Base-by-base conservation (phyloP, 2,888 invertebrate genomes). In the Eugnorisma glareosa region DNA sequence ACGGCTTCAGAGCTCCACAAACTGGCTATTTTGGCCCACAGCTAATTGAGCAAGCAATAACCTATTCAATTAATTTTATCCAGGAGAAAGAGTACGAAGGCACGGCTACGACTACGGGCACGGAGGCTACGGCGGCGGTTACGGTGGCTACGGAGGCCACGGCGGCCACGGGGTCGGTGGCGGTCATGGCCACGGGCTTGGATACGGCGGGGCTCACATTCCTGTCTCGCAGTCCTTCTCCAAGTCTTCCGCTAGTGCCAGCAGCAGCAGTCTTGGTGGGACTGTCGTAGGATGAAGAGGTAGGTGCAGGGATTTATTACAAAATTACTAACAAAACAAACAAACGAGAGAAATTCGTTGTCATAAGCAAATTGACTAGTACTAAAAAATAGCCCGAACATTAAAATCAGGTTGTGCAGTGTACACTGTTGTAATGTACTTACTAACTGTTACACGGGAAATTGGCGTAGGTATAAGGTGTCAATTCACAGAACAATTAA, bases 161-260 rank as follows among this genome's bases (percentile, higher is more conserved):
- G 88, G 89, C 24, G 88, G 89, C 24, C 84, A 48, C 40, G 66
- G n/a, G 1, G 87, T 31, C 54, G 61, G n/a, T 0, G 87, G 85
- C n/a, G 87, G 87, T 45, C 86, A 86, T 11, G 86, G 87, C 35
- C 85, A 86, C 11, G 89, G 88, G 4, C 40, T 40, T 1, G 64
- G 64, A 59, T 90, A 85, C 67, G 89, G 88, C 0, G 88, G 80
- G 0, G 88, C 75, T 59, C 81, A 84, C 40, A 35, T 86, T 75
- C 84, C 91, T 21, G 73, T 84, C 66, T 73, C 92, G 1, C 93
- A 93, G 74, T 91, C 93, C 69, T 94, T 87, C 89, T 94, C 95
- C 69, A 94, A 94, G 88, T 93, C 95, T 2, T 92, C 93, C 1
- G 93, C 95, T 21, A 94, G 93, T 76, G 91, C 95, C 28, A 93